Base-by-base conservation (phyloP, 2,113 vertebrate genomes). In the Anarhynchus alexandrinus region DNA sequence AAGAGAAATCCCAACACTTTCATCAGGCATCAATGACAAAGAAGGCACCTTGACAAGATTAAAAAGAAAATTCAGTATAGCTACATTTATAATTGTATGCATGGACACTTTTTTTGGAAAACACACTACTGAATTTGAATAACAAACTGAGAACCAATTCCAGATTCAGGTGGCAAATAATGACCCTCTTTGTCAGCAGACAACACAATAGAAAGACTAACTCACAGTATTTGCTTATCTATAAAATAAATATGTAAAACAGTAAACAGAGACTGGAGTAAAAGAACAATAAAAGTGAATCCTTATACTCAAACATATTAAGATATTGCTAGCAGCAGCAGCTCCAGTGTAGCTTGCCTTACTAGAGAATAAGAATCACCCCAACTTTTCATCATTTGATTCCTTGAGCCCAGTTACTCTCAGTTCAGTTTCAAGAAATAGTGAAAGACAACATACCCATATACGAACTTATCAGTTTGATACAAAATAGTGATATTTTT, bases 391-490 rank as follows among this genome's bases (percentile, higher is more conserved):
- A 30, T n/a, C 8, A 3, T 20, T 77, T 54, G n/a, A 55, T 27
- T 49, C 27, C 64, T 71, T 43, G 30, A 69, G 4, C 18, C 18
- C 55, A 55, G 14, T 43, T 85, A n/a, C n/a, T 64, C 30, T 30
- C 30, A 77, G 27, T 10, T 71, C 32, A 32, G 0, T 61, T 85
- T 77, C 58, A 77, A 71, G n/a, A 30, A 54, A 45, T 7, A 7
- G 15, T 38, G 9, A 43, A 45, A n/a, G 3, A 11, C 27, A 34
- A 51, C 12, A 43, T 1, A 14, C 1, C 15, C 27, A 51, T 0
- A n/a, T 19, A 61, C 26, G 70, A 43, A n/a, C 5, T 66, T 64
- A 47, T 5, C 21, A 40, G 9, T 13, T n/a, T n/a, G 5, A 82
- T 32, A 51, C 6, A 49, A 72, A 77, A 57, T 0, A 40, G 8